Evolutionary conservation across 2,113 vertebrate species (phyloP), one percentile per base, ranked within the genome.

Genomic region (Clupea harengus): DNA sequence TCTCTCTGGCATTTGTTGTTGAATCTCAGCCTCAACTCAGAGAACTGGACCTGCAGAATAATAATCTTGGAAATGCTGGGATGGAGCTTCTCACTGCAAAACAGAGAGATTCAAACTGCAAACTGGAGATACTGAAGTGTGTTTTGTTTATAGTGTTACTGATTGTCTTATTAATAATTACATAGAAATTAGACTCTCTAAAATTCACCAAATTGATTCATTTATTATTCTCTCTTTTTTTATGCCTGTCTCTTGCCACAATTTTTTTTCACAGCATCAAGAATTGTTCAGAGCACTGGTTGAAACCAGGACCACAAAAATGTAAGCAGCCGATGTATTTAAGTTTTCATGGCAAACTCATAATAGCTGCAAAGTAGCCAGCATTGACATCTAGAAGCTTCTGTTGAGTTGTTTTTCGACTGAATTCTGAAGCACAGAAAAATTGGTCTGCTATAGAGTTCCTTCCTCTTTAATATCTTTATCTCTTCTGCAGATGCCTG

Each of bases 1-100:
- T 86, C 88, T 57, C n/a, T 81, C 89, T 50, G n/a, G 17, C 57
- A 50, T 60, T 11, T 46, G 54, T 0, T 0, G 10, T 82, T 88
- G 85, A 90, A 15, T 25, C 25, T 1, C 60, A 67, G 8, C 6
- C 60, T 6, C 20, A 25, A 28, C 20, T 67, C 60, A 67, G 60
- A 67, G 60, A 67, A n/a, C 60, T 67, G 60, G 60, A 67, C 25
- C 25, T 67, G n/a, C 60, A 67, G 60, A 25, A 25, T 25, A 67
- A 67, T 67, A 1, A 67, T 67, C 60, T 13, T 67, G 60, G 60
- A 67, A 7, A 67, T 67, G 60, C 60, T 67, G n/a, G 60, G 25
- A 6, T n/a, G 25, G 25, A 3, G 54, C 18, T 25, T 22, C 22
- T 67, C 1, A 67, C 5, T 9, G 60, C 60, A 28, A 67, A 28